A percentile compares a stretch with the other conserved stretches of the same genome.
Conservation (phyloP, 2,797 vertebrate genomes). For the Lycodopsis pacificus region DNA sequence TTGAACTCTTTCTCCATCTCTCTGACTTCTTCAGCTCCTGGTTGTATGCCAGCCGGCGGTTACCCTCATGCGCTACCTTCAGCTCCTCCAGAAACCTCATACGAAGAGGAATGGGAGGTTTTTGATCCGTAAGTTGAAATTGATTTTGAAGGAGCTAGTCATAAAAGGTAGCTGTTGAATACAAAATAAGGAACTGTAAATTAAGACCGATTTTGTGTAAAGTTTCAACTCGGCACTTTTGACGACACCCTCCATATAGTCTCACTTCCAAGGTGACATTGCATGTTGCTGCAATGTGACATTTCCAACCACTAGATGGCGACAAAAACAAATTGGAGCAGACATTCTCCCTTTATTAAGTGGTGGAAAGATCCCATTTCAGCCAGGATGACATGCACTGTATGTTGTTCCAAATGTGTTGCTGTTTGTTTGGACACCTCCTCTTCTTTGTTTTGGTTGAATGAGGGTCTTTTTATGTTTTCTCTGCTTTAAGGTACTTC, state of each 20-base stretch:
- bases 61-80: slow-evolving; percentile 86
- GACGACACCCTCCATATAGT: not conserved
- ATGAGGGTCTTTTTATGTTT: not conserved
- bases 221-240: not conserved
- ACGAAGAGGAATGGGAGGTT: slow-evolving; percentile 99
- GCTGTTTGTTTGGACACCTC: not conserved
- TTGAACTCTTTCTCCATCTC: not conserved
- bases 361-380: not conserved
- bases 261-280: slow-evolving; percentile 65
- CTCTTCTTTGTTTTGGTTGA: not conserved
- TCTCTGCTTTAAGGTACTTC: slow-evolving; percentile 89
- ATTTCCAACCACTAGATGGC: slow-evolving; percentile 54
- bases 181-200: not conserved
- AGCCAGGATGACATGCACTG: not conserved
- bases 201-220: not conserved
- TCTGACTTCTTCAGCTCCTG: slow-evolving; percentile 85
- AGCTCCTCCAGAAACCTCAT: slow-evolving; percentile 92
- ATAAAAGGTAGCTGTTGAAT: not conserved
- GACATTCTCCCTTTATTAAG: not conserved
- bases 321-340: slow-evolving; percentile 30
- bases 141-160: not conserved
- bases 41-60: slow-evolving; percentile 88
- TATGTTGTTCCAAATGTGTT: not conserved
- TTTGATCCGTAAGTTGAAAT: slow-evolving; percentile 98
- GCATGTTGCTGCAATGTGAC: slow-evolving; percentile 6